phyloP scores from a whole-genome alignment of 2,113 vertebrate genomes.

The Gallinago paraguaiae region DNA sequence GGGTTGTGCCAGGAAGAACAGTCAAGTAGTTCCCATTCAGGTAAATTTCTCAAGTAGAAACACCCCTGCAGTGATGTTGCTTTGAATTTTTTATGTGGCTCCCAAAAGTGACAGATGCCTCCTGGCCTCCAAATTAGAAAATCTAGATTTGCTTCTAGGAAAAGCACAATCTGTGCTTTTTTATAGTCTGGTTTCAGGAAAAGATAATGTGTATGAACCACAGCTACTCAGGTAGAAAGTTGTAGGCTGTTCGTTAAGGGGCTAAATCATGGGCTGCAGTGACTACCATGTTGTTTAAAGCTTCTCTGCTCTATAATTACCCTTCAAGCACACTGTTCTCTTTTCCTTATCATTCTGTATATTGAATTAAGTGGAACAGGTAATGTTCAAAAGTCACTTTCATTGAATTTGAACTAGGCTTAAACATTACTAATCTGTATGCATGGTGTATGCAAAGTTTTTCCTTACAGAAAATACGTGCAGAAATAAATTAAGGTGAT shows the following conservation, averaged over 20 bases:
- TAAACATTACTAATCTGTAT: background rate
- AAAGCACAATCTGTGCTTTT: background rate
- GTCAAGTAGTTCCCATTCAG: background rate
- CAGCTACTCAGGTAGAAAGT: background rate
- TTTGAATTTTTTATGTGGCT: background rate
- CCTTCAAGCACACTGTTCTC: background rate
- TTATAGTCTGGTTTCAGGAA: background rate
- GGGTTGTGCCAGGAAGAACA: background rate
- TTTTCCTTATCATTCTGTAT: background rate
- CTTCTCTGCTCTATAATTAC: background rate
- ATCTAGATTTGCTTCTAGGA: background rate
- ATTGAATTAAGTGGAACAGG: background rate
- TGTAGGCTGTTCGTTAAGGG: background rate
- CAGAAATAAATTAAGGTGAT: background rate
- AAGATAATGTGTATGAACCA: background rate
- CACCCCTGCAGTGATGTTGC: background rate
- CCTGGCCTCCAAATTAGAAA: background rate
- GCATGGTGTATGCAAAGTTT: background rate
- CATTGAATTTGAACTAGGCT: background rate
- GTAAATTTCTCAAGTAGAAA: background rate
- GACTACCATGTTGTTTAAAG: background rate
- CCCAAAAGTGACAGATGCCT: background rate
- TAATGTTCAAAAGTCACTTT: background rate
- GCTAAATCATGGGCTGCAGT: background rate
- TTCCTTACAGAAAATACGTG: background rate